Base-by-base conservation (phyloP, 2,888 invertebrate genomes). In the Protonemura montana region DNA sequence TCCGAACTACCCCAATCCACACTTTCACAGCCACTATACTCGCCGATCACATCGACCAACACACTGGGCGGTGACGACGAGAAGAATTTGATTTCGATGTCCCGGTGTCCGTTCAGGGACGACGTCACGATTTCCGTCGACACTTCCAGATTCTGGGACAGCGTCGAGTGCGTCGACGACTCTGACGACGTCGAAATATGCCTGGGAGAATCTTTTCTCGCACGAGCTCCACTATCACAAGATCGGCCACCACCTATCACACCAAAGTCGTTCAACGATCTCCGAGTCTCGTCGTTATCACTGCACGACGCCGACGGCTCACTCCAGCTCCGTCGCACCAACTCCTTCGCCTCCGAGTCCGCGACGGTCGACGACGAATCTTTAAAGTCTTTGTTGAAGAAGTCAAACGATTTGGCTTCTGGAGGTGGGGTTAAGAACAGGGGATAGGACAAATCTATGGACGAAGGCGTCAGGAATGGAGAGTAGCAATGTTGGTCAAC, bases 121-220 rank as follows among this genome's bases (percentile, higher is more conserved):
- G 95, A 95, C 30, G 95, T 96, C 88, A 96, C 95, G 89, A 96
- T 96, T 90, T 95, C 95, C 59, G 95, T 95, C 42, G 95, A 95
- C 87, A 96, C 95, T 91, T 95, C 95, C 89, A 96, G 91, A 80
- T 93, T 93, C 85, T 92, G 92, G 0, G 91, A 90, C 27, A 89
- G 87, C 77, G 88, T 87, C 86, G 41, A 86, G 82, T 84, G 87
- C n/a, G 87, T 59, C 80, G 88, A 87, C 25, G 87, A 87, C 25
- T 88, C 85, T 77, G 88, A 86, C 28, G 88, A 87, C 5, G 86
- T 80, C 59, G 81, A 84, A 42, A 85, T 77, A 29, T 85, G 88
- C 90, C 82, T 87, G 85, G 84, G 87, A 85, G 76, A 25, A 27
- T 84, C 84, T 27, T 83, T 85, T 27, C 29, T 87, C 85, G 59